These are phyloP conservation scores for Halichoerus grypus DNA, from an alignment of 2,113 vertebrate genomes.

Conservation along the genomic window DNA sequence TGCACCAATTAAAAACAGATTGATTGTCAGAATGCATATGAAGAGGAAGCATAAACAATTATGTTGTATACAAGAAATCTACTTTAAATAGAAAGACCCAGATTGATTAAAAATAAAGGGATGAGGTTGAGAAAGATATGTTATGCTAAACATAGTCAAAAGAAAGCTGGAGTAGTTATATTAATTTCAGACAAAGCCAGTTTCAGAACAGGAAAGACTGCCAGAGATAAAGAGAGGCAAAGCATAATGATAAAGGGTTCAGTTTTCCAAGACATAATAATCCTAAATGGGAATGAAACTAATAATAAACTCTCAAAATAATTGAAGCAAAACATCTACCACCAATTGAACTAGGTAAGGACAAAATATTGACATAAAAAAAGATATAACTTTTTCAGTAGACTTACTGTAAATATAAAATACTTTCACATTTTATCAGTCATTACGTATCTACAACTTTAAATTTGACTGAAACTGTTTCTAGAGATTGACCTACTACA, in stretches of 20 bases:
- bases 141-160: background rate
- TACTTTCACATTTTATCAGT: background rate
- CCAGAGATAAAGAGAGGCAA: background rate
- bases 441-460: background rate
- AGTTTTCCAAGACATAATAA: background rate
- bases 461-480: background rate
- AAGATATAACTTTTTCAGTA: background rate
- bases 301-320: background rate
- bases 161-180: background rate
- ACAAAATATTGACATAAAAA: background rate
- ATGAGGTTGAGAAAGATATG: background rate
- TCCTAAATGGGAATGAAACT: background rate
- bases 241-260: too few species aligned
- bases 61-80: background rate
- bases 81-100: background rate
- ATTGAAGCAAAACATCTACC: background rate
- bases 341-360: background rate
- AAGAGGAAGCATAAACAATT: background rate
- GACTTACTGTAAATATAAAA: background rate
- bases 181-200: background rate
- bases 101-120: background rate
- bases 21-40: background rate
- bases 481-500: background rate
- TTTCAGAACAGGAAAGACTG: background rate
- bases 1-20: background rate